These are phyloP conservation scores for Acronicta psi DNA, from an alignment of 2,888 invertebrate species.

Conservation along the genomic window DNA sequence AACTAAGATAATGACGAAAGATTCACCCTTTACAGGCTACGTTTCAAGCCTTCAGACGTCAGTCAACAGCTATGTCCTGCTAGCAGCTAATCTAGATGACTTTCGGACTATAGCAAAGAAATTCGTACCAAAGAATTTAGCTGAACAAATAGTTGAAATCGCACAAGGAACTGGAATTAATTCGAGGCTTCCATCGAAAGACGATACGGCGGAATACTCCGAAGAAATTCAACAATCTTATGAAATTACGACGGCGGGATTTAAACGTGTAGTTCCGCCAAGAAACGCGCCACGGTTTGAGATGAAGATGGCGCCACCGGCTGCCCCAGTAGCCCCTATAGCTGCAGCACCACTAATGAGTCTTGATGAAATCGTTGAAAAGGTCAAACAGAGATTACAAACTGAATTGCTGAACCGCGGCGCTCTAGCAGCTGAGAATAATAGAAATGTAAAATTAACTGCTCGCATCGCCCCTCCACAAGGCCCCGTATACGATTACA, in stretches of 20 bases:
- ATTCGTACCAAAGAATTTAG: conserved; percentile 60
- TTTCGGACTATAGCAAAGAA: conserved; percentile 65
- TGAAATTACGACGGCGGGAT: neutral
- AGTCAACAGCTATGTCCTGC: conserved; percentile 50
- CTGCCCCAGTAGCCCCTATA: neutral
- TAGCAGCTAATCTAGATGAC: conserved; percentile 69
- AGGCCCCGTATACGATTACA: neutral
- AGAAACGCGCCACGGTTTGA: neutral
- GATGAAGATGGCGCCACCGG: conserved; percentile 1
- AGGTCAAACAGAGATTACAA: conserved; percentile 61
- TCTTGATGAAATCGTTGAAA: conserved; percentile 64
- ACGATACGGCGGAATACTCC: neutral
- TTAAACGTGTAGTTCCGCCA: neutral
- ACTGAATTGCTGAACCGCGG: conserved; percentile 27
- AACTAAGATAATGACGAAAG: too few relatives aligned
- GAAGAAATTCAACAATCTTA: neutral
- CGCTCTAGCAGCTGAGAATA: neutral
- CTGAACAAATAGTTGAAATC: conserved; percentile 59
- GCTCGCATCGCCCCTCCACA: neutral
- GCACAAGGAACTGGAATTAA: conserved; percentile 28
- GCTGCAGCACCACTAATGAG: conserved; percentile 27
- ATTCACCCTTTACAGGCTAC: conserved; percentile 32
- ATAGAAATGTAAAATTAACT: neutral
- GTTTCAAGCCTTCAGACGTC: conserved; percentile 5
- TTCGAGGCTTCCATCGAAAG: neutral